Percentiles rank a stretch among this genome's conserved stretches.
These are phyloP conservation scores for Pseudomyrmex cubaensis DNA, from an alignment of 1,140 invertebrate genomes.

Conservation along the genomic window DNA sequence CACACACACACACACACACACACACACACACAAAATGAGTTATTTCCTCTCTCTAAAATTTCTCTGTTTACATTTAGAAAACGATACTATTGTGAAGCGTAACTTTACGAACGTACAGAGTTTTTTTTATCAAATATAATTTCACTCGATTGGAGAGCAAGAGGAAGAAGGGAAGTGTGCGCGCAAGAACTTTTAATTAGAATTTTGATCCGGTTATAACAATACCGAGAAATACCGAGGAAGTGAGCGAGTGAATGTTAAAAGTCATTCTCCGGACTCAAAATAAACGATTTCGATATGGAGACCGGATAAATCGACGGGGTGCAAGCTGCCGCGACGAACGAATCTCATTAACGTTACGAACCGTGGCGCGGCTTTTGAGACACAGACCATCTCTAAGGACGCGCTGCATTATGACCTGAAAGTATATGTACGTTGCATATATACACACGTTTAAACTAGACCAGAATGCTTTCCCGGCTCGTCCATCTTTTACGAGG, in stretches of 20 bases:
- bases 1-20: slow-evolving; percentile 38
- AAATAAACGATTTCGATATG: slow-evolving; percentile 24
- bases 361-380: slow-evolving; percentile 20
- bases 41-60: too few relatives aligned
- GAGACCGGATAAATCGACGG: slow-evolving; percentile 21
- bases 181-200: too few relatives aligned
- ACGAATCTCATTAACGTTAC: slow-evolving; percentile 53
- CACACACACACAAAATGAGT: slow-evolving; percentile 1
- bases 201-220: too few relatives aligned
- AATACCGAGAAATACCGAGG: background rate
- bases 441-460: slow-evolving; percentile 43
- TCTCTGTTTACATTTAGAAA: too few relatives aligned
- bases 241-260: background rate
- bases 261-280: background rate
- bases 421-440: background rate
- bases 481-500: slow-evolving; percentile 59
- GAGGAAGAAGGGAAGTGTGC: too few relatives aligned
- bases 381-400: slow-evolving; percentile 35
- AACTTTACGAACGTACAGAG: too few relatives aligned
- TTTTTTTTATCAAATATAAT: too few relatives aligned
- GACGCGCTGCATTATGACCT: slow-evolving; percentile 21
- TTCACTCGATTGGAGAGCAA: too few relatives aligned
- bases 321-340: background rate
- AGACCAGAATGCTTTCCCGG: slow-evolving; percentile 37
- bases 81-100: too few relatives aligned